phyloP scores from a whole-genome alignment of 2,797 vertebrate genomes.

The Melanotaenia trifasciata region DNA sequence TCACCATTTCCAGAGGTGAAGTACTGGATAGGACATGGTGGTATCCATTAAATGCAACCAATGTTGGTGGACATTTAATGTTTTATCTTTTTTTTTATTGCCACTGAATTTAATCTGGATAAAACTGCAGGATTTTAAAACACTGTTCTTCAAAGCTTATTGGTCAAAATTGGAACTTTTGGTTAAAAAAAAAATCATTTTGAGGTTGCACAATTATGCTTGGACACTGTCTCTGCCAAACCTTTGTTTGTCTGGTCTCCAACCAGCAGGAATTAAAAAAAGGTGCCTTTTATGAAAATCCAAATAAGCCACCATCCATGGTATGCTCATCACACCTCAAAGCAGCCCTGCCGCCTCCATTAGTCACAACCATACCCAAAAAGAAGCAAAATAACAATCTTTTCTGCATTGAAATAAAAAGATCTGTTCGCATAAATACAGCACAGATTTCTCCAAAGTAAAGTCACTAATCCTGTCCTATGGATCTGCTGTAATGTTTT shows the following conservation, averaged over 20 bases:
- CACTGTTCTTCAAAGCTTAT: neutral
- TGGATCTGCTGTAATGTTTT: neutral
- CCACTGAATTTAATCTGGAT: neutral
- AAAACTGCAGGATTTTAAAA: neutral
- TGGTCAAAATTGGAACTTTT: neutral
- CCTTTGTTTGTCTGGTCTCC: neutral
- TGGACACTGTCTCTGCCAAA: neutral
- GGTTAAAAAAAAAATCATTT: neutral
- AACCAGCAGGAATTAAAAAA: slow-evolving; percentile 25
- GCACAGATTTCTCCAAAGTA: neutral
- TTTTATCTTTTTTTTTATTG: neutral
- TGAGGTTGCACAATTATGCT: neutral
- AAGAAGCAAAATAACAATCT: slow-evolving; percentile 57
- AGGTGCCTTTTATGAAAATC: slow-evolving; percentile 21
- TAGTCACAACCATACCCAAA: slow-evolving; percentile 52
- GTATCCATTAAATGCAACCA: neutral
- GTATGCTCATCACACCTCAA: slow-evolving; percentile 60
- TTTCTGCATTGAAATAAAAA: slow-evolving; percentile 34
- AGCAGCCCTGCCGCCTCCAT: slow-evolving; percentile 42
- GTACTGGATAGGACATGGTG: neutral
- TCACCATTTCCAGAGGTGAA: neutral
- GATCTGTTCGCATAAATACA: neutral
- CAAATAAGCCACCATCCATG: slow-evolving; percentile 35
- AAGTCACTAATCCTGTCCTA: slow-evolving; percentile 4
- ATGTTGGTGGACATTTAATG: neutral